phyloP scores from a whole-genome alignment of 2,888 invertebrate species.

The Theodoxus fluviatilis region DNA sequence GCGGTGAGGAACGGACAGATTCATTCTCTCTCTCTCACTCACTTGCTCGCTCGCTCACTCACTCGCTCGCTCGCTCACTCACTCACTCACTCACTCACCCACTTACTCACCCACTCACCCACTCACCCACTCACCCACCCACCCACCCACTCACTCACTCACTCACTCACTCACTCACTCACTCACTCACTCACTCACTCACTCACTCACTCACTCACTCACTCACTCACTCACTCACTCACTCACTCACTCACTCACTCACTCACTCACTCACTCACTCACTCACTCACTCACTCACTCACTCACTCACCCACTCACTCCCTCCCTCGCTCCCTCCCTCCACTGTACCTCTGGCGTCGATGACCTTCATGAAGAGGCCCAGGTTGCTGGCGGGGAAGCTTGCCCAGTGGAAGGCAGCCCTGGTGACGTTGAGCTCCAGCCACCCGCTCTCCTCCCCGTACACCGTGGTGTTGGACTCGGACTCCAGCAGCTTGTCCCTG shows the following conservation, averaged over 20 bases:
- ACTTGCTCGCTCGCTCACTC: too few relatives aligned
- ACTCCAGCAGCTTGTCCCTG: slow-evolving; percentile 51
- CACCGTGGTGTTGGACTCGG: slow-evolving; percentile 64
- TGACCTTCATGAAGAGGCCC: slow-evolving; percentile 71
- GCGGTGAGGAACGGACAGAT: too few relatives aligned
- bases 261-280: background rate
- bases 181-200: slow-evolving; percentile 9
- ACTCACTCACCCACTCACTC: background rate
- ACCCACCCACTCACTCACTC: slow-evolving; percentile 5
- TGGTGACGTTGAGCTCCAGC: slow-evolving; percentile 85
- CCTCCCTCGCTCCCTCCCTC: too few relatives aligned
- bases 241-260: background rate
- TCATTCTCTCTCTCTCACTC: too few relatives aligned
- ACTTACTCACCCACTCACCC: slow-evolving; percentile 14
- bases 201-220: slow-evolving; percentile 1
- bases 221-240: background rate
- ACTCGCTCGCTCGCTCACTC: too few relatives aligned
- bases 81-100: slow-evolving; percentile 14
- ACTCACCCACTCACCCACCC: slow-evolving; percentile 16
- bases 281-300: background rate
- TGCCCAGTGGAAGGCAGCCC: slow-evolving; percentile 81
- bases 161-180: slow-evolving; percentile 11
- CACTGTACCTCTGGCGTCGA: slow-evolving; percentile 44
- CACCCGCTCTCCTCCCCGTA: slow-evolving; percentile 76
- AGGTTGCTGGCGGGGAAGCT: slow-evolving; percentile 80